phyloP scores from a whole-genome alignment of 2,888 invertebrate genomes.

The Lampropteryx suffumata region DNA sequence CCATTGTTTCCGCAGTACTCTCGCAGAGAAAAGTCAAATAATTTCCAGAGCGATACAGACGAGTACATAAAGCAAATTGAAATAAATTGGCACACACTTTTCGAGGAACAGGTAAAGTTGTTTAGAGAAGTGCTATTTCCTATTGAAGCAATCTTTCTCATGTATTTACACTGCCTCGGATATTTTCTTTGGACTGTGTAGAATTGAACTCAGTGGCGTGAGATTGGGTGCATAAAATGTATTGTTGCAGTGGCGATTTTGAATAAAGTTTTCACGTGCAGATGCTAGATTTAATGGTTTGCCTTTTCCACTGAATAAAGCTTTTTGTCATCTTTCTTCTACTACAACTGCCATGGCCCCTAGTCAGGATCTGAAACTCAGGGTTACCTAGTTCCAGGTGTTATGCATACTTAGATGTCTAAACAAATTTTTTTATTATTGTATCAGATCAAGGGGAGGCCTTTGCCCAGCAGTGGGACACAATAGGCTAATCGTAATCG shows the following conservation, averaged over 20 bases:
- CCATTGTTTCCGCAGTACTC: not conserved
- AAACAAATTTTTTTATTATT: no score
- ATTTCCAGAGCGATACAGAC: constrained; percentile 19
- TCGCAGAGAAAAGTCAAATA: constrained; percentile 18
- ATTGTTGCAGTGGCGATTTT: constrained; percentile 48
- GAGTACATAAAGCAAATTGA: constrained; percentile 24
- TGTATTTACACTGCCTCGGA: constrained; percentile 52
- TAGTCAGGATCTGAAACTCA: no score
- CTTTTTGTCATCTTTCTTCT: no score
- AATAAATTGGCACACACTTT: constrained; percentile 30
- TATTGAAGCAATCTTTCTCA: constrained; percentile 48
- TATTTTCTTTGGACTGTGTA: constrained; percentile 43
- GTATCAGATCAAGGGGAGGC: no score
- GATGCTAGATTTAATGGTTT: not conserved
- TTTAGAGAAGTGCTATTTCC: constrained; percentile 32
- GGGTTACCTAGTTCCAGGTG: no score
- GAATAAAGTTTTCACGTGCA: constrained; percentile 1
- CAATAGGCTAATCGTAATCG: no score
- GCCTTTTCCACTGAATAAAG: no score
- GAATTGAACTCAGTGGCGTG: constrained; percentile 62
- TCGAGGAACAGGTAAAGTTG: constrained; percentile 32
- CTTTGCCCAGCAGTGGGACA: no score
- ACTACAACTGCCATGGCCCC: no score
- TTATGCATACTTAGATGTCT: no score
- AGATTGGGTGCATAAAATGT: constrained; percentile 63